Evolutionary conservation across 2,797 vertebrate genomes (phyloP).

Genomic region (Heteromormyrus szaboi): DNA sequence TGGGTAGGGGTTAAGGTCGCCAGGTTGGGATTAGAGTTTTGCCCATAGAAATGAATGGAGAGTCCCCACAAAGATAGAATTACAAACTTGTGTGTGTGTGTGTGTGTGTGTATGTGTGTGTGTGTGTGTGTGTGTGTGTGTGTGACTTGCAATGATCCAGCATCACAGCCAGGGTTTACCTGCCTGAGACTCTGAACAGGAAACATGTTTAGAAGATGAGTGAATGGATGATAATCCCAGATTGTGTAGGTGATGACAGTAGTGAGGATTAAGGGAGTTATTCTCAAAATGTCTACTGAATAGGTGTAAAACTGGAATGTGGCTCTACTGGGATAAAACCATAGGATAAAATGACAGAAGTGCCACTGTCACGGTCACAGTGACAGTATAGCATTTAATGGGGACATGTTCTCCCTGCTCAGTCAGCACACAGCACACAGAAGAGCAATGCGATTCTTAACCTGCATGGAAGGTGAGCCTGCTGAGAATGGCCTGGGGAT

Average conservation of each 20-base stretch:
- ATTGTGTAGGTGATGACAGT: neutral
- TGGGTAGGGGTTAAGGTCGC: neutral
- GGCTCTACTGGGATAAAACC: neutral
- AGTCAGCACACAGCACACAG: neutral
- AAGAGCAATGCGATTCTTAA: neutral
- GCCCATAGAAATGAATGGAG: neutral
- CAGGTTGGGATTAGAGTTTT: neutral
- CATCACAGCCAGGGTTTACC: neutral
- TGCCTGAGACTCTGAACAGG: neutral
- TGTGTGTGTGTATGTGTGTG: neutral
- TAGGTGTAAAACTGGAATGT: neutral
- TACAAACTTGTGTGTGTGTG: neutral
- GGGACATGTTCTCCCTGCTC: neutral
- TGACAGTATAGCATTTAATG: neutral
- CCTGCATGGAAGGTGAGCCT: neutral
- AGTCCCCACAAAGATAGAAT: neutral
- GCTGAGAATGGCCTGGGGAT: neutral
- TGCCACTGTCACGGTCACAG: neutral
- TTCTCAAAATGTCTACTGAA: neutral
- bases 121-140: neutral
- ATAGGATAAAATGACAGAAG: neutral
- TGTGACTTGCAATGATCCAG: neutral
- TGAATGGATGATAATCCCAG: neutral
- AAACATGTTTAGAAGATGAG: neutral
- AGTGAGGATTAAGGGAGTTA: neutral